These are phyloP conservation scores for Ceratothoa steindachneri DNA, from an alignment of 2,888 invertebrate species.

Conservation along the genomic window DNA sequence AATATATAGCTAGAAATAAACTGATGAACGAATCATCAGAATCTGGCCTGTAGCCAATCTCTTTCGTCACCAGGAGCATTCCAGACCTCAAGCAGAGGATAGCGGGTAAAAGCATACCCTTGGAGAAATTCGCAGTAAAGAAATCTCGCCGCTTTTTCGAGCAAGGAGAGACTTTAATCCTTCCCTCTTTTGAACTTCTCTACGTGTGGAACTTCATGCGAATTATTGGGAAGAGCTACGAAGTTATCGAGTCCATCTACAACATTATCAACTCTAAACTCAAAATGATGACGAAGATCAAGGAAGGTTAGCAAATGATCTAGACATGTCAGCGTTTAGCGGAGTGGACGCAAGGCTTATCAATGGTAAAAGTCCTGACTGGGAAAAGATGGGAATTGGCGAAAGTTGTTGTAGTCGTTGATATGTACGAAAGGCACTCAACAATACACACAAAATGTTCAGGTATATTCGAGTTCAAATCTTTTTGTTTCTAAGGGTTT, in stretches of 20 bases:
- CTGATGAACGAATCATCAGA: too few species aligned
- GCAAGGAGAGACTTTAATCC: constrained; percentile 67
- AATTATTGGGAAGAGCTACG: constrained; percentile 68
- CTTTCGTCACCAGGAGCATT: constrained; percentile 71
- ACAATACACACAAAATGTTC: too few species aligned
- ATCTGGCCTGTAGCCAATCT: too few species aligned
- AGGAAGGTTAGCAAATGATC: constrained; percentile 46
- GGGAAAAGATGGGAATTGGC: too few species aligned
- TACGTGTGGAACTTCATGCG: constrained; percentile 91
- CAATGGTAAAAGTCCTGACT: too few species aligned
- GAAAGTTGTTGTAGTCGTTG: too few species aligned
- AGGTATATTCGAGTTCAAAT: too few species aligned
- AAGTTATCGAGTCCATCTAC: constrained; percentile 58
- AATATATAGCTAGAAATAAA: too few species aligned
- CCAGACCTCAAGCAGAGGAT: constrained; percentile 80
- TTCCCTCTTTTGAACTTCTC: constrained; percentile 82
- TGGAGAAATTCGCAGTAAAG: constrained; percentile 92
- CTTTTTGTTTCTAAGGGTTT: too few species aligned
- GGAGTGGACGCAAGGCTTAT: too few species aligned
- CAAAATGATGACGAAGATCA: constrained; percentile 50
- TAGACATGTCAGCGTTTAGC: neutral
- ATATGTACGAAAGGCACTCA: too few species aligned
- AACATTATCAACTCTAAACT: constrained; percentile 62
- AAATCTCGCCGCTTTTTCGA: constrained; percentile 73
- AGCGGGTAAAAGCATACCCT: constrained; percentile 92